Percentiles rank a stretch among this genome's conserved stretches.
Evolutionary conservation across 2,797 vertebrate species (phyloP).

Genomic region (Rhynchotus rufescens): DNA sequence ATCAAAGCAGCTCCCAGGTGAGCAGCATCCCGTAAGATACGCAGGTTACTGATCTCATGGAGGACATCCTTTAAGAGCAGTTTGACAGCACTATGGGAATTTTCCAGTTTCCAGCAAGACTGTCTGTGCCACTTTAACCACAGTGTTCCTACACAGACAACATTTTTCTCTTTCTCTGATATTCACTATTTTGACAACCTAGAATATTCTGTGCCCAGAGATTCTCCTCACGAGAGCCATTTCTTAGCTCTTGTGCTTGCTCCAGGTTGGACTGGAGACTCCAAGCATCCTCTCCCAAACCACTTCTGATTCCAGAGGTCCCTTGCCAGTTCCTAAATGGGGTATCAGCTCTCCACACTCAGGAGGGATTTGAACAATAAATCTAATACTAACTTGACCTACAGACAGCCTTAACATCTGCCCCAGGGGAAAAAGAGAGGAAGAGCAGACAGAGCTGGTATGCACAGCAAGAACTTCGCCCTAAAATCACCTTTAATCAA

Average conservation of each 20-base stretch:
- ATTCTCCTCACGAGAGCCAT: background rate
- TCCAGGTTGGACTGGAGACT: fast-evolving
- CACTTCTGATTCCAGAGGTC: background rate
- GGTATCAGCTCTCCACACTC: background rate
- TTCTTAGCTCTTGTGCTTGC: background rate
- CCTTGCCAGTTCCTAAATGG: background rate
- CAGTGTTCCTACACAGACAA: background rate
- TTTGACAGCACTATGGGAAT: background rate
- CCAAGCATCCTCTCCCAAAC: background rate
- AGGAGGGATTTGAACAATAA: background rate
- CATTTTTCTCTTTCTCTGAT: background rate
- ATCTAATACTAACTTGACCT: background rate
- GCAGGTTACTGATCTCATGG: background rate
- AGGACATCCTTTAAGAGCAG: slow-evolving; percentile 5
- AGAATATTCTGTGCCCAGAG: background rate
- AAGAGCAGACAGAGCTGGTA: background rate
- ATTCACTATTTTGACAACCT: background rate
- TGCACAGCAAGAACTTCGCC: background rate
- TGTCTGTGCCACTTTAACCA: slow-evolving; percentile 23
- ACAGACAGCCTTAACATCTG: background rate
- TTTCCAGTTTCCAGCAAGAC: background rate
- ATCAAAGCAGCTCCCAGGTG: background rate
- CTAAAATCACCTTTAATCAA: slow-evolving; percentile 42
- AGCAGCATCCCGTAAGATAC: background rate
- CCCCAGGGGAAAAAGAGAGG: background rate